Evolutionary conservation across 2,113 vertebrate species (phyloP).

Genomic region (Chaenocephalus aceratus): DNA sequence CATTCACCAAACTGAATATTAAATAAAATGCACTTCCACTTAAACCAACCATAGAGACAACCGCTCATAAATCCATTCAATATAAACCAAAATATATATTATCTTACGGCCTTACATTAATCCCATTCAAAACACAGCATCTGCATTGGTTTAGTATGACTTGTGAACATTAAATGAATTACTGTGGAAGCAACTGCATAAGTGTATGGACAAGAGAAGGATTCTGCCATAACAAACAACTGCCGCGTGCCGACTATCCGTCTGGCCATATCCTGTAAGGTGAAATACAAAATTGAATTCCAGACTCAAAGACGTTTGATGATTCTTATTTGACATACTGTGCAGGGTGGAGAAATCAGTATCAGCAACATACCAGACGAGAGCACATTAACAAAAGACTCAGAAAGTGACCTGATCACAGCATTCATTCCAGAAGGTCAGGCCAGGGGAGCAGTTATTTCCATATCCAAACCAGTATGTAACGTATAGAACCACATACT

Average conservation of each 20-base stretch:
- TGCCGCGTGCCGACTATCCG: background rate
- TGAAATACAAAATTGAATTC: background rate
- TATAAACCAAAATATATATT: background rate
- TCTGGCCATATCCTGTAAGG: background rate
- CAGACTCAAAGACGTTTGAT: background rate
- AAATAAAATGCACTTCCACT: background rate
- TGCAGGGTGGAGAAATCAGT: background rate
- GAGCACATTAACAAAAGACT: background rate
- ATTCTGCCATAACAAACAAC: background rate
- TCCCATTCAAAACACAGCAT: background rate
- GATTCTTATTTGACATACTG: too few species aligned
- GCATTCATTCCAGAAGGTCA: too few species aligned
- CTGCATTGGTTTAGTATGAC: background rate
- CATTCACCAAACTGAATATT: background rate
- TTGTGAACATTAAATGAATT: background rate
- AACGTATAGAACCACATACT: background rate
- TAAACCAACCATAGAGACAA: background rate
- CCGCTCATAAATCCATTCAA: background rate
- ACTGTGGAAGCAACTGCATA: background rate
- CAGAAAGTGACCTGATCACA: background rate
- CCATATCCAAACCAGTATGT: background rate
- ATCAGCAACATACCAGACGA: background rate
- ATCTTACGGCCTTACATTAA: background rate
- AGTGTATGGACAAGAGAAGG: background rate
- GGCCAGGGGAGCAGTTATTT: background rate